These are phyloP conservation scores for Aspidiotus destructor DNA, from an alignment of 2,888 invertebrate genomes.

Conservation along the genomic window DNA sequence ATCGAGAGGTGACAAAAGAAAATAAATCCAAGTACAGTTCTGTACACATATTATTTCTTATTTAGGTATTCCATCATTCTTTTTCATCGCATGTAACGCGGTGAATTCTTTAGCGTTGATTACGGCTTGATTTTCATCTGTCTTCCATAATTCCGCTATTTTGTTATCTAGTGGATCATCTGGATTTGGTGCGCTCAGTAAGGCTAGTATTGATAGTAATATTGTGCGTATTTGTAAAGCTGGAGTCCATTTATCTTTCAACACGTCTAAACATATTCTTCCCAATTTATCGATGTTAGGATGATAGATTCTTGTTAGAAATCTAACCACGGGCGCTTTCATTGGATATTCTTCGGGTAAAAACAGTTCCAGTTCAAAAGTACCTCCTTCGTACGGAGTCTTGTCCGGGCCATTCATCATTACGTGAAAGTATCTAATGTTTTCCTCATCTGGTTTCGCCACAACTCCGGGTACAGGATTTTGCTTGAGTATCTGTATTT, in stretches of 20 bases:
- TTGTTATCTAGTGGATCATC: slow-evolving; percentile 98
- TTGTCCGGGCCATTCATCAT: slow-evolving; percentile 91
- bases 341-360: slow-evolving; percentile 99
- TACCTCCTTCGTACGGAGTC: slow-evolving; percentile 97
- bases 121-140: slow-evolving; percentile 96
- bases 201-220: slow-evolving; percentile 92
- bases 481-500: slow-evolving; percentile 94
- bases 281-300: slow-evolving; percentile 99
- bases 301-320: slow-evolving; percentile 99
- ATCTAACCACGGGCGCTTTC: slow-evolving; percentile 99
- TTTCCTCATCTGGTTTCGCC: slow-evolving; percentile 91
- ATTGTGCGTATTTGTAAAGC: slow-evolving; percentile 99
- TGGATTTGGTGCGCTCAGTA: slow-evolving; percentile 97
- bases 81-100: slow-evolving; percentile 87
- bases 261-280: slow-evolving; percentile 96
- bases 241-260: slow-evolving; percentile 99
- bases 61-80: slow-evolving; percentile 39
- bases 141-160: slow-evolving; percentile 99
- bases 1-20: too few species aligned
- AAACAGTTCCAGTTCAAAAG: slow-evolving; percentile 97
- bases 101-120: slow-evolving; percentile 94
- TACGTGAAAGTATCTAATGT: slow-evolving; percentile 94
- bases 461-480: slow-evolving; percentile 98
- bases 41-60: too few species aligned
- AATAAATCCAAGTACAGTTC: too few species aligned